Evolutionary conservation across 2,797 vertebrate species (phyloP).

Genomic region (Somateria mollissima): DNA sequence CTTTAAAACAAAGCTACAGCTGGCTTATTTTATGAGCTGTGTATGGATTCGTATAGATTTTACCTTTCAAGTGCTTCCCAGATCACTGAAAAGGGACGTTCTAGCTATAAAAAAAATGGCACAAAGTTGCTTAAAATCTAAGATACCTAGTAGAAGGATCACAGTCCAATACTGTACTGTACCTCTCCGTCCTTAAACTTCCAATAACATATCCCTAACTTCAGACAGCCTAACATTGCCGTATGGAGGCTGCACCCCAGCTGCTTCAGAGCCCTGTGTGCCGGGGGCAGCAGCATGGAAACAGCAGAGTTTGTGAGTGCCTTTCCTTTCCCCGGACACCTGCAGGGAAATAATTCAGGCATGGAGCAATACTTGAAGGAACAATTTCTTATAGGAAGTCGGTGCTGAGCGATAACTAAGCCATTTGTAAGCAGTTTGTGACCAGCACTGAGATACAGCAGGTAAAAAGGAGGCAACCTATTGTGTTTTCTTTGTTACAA

Average conservation of each 20-base stretch:
- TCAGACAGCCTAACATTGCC: not conserved
- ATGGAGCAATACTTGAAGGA: not conserved
- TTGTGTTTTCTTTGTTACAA: not conserved
- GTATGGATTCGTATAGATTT: fast-evolving
- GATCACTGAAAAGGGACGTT: not conserved
- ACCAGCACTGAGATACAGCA: not conserved
- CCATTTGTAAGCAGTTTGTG: not conserved
- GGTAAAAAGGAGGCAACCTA: not conserved
- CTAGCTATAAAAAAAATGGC: not conserved
- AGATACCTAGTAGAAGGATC: not conserved
- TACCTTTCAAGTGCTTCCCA: fast-evolving
- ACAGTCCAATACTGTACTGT: fast-evolving
- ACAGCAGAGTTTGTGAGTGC: not conserved
- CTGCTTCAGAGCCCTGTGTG: not conserved
- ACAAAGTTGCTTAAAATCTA: not conserved
- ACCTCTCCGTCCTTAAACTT: not conserved
- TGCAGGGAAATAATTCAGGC: not conserved
- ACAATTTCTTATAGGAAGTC: not conserved
- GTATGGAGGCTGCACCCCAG: not conserved
- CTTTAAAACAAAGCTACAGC: not conserved
- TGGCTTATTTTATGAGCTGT: fast-evolving
- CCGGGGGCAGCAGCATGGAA: not conserved
- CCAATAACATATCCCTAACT: not conserved
- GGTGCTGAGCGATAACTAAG: not conserved
- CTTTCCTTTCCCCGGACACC: not conserved